A percentile compares a stretch with the other conserved stretches of the same genome.
phyloP scores from a whole-genome alignment of 2,113 vertebrate species.

The Recurvirostra avosetta region DNA sequence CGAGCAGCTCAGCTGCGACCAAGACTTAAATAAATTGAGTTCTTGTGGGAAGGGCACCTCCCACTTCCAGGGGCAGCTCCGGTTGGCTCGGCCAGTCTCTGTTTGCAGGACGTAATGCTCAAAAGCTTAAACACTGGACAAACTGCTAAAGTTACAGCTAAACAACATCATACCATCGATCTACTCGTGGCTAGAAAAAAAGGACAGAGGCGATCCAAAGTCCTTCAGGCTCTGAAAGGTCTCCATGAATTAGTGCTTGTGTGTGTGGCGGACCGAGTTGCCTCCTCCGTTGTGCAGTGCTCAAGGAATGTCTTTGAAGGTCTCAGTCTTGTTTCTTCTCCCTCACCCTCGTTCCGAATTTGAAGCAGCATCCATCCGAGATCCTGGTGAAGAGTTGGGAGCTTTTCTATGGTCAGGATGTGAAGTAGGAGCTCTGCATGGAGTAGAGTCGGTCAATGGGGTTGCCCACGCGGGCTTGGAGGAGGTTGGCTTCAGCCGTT shows the following conservation, averaged over 20 bases:
- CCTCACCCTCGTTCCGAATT: background rate
- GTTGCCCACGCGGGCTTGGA: conserved; percentile 84
- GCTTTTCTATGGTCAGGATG: conserved; percentile 80
- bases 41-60: background rate
- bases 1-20: background rate
- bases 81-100: background rate
- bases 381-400: background rate
- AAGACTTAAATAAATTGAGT: background rate
- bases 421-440: conserved; percentile 93
- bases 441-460: conserved; percentile 91
- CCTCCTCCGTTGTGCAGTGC: background rate
- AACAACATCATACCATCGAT: background rate
- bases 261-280: background rate
- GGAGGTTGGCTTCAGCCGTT: conserved; percentile 75
- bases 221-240: background rate
- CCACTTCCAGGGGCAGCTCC: background rate
- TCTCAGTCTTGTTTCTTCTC: background rate
- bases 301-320: background rate
- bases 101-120: background rate
- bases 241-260: background rate
- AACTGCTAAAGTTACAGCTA: conserved; percentile 31
- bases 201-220: background rate
- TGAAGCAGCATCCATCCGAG: background rate
- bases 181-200: background rate
- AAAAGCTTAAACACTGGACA: conserved; percentile 35